These are phyloP conservation scores for Onychorhynchus coronatus DNA, from an alignment of 2,113 vertebrate species.

Conservation along the genomic window DNA sequence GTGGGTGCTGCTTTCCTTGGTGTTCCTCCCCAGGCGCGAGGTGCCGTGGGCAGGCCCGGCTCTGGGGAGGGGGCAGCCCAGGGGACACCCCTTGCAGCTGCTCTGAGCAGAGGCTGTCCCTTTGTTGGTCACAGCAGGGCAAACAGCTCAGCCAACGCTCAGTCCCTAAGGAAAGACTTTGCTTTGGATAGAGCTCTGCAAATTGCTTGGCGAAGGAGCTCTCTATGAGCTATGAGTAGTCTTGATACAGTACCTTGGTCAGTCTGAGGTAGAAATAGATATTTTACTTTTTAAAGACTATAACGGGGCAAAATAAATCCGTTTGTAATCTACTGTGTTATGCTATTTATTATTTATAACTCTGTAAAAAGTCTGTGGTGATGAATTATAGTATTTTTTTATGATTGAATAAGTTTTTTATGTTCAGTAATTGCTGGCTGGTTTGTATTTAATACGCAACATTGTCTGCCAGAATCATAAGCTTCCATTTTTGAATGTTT, in stretches of 20 bases:
- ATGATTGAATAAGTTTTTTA: conserved; percentile 71
- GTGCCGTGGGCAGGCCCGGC: neutral
- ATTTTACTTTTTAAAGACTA: conserved; percentile 53
- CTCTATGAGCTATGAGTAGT: conserved; percentile 8
- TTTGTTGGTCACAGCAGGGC: neutral
- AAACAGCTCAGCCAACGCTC: neutral
- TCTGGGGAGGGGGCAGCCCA: neutral
- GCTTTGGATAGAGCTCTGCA: neutral
- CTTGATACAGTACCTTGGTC: conserved; percentile 22
- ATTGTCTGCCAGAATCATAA: conserved; percentile 65
- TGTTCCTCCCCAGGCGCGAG: neutral
- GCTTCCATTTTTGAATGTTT: conserved; percentile 70
- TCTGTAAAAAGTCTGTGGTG: conserved; percentile 72
- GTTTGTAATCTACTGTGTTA: conserved; percentile 72
- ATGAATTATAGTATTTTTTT: conserved; percentile 76
- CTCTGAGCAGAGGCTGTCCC: neutral
- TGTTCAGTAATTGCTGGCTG: conserved; percentile 64
- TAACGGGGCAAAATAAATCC: conserved; percentile 59
- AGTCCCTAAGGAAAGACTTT: neutral
- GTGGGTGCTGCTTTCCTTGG: conserved; percentile 24
- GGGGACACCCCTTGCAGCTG: neutral
- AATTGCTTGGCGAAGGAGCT: conserved; percentile 15
- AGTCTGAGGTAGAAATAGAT: conserved; percentile 38
- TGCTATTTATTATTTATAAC: conserved; percentile 77
- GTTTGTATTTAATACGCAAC: conserved; percentile 69